Percentiles rank a stretch among this genome's conserved stretches.
Evolutionary conservation across 2,113 vertebrate genomes (phyloP).

Genomic region (Cranoglanis bouderius): DNA sequence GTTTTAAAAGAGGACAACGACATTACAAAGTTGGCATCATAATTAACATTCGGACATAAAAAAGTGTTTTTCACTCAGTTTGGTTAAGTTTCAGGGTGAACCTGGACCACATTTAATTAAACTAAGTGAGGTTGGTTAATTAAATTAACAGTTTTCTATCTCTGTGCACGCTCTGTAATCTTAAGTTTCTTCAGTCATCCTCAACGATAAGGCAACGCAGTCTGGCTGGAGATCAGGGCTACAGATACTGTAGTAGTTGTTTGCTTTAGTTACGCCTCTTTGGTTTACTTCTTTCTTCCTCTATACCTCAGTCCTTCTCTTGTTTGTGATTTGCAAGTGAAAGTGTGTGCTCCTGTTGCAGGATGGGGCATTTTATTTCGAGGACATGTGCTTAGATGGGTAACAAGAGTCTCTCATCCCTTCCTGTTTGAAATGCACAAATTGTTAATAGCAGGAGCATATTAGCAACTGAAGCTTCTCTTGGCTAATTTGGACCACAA

Average conservation of each 20-base stretch:
- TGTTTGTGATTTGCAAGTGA: slow-evolving; percentile 22
- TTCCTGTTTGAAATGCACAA: slow-evolving; percentile 29
- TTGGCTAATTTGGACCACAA: neutral
- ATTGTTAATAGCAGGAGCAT: neutral
- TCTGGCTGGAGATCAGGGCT: neutral
- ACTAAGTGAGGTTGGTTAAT: neutral
- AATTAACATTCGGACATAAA: neutral
- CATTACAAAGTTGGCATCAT: neutral
- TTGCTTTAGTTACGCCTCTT: neutral
- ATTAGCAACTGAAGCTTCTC: neutral
- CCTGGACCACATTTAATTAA: neutral
- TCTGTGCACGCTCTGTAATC: neutral
- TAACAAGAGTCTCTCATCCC: neutral
- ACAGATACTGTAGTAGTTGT: neutral
- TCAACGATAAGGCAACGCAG: neutral
- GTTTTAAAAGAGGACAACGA: neutral
- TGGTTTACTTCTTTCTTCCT: neutral
- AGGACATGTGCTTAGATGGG: neutral
- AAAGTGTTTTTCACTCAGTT: neutral
- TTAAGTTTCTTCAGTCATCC: slow-evolving; percentile 8
- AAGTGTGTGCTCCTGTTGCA: slow-evolving; percentile 7
- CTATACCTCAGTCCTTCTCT: neutral
- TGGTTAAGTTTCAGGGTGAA: neutral
- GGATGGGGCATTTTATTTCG: slow-evolving; percentile 11
- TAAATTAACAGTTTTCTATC: neutral